Base-by-base conservation (phyloP, 2,113 vertebrate genomes). In the Asarcornis scutulata region DNA sequence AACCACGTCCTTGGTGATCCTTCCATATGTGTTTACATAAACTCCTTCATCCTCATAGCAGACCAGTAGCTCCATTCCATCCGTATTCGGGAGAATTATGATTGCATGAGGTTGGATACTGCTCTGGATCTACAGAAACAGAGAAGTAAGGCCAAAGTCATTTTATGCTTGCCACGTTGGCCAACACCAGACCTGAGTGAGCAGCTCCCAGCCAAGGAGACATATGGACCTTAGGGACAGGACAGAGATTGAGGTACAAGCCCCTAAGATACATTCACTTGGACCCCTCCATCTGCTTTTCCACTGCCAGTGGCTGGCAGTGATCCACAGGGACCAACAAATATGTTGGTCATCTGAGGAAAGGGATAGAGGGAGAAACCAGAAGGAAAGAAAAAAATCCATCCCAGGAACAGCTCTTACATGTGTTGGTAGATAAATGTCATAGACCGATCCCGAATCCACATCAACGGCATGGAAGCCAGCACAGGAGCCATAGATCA, bases 1-100 rank as follows among this genome's bases (percentile, higher is more conserved):
- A 96, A 99, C 99, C 96, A 99, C 99, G 31, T 99, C 99, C 97
- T 99, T 99, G 90, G 99, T 99, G 98, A 99, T 99, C 95, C 99
- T 98, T 34, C 99, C 99, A 0, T 99, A 99, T 0, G 99, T 99
- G 97, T 99, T 99, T 86, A 99, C 99, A 1, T 99, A 99, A 71
- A 99, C 99, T 27, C 99, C 99, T 97, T 99, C 99, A 90, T 99
- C 99, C 96, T 99, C 99, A 1, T 99, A 99, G 97, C 99, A 99
- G 95, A 99, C 99, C 95, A 99, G 98, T n/a, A 99, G 98, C 95
- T 99, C 99, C 95, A 99, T 99, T 62, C 99, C 99, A 25, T 99
- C 99, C 0, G 99, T 99, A 97, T 99, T 99, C 83, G 99, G 99
- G 78, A 99, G 98, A 93, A 99, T 99, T 96, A 99, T 99, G 97